Percentiles rank a stretch among this genome's conserved stretches.
These are phyloP conservation scores for Notiomystis cincta DNA, from an alignment of 2,113 vertebrate genomes.

Conservation along the genomic window DNA sequence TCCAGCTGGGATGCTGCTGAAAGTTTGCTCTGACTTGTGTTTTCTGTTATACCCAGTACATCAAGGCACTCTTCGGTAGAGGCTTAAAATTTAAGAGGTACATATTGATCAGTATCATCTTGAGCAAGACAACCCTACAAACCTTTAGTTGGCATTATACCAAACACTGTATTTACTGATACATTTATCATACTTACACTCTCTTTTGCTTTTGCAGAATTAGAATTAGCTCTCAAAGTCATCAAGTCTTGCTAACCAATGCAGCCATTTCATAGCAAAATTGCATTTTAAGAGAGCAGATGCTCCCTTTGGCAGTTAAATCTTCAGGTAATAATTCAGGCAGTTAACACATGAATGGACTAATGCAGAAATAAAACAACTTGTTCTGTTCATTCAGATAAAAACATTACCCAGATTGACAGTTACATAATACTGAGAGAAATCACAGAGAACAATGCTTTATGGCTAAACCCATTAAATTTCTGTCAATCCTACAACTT, in stretches of 20 bases:
- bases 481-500: background rate
- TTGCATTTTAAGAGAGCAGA: background rate
- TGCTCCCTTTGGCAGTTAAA: background rate
- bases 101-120: background rate
- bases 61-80: conserved; percentile 83
- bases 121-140: background rate
- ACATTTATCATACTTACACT: background rate
- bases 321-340: background rate
- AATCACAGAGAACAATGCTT: background rate
- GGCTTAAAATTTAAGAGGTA: conserved; percentile 70
- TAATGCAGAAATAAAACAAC: background rate
- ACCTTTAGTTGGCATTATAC: background rate
- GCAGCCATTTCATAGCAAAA: background rate
- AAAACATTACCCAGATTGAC: background rate
- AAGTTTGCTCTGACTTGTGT: conserved; percentile 70
- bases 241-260: background rate
- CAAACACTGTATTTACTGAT: background rate
- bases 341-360: background rate
- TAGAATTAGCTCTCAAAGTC: background rate
- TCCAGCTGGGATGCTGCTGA: conserved; percentile 73
- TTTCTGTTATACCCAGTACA: conserved; percentile 85
- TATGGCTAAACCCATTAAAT: background rate
- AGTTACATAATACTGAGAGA: background rate
- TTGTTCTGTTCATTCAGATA: background rate
- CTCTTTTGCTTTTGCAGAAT: background rate